Base-by-base conservation (phyloP, 1,140 invertebrate species). In the Artemia franciscana region DNA sequence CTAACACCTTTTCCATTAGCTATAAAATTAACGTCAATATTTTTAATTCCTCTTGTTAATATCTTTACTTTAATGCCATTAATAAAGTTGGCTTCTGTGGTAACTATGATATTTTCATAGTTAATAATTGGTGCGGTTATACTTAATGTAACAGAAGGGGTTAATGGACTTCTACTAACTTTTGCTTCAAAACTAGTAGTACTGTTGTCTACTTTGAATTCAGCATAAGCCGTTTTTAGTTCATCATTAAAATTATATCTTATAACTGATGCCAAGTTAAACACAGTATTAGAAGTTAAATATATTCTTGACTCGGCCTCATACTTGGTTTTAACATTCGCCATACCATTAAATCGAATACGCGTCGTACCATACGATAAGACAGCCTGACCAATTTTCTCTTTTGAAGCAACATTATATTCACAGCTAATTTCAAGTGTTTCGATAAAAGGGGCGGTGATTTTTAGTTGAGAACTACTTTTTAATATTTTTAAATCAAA, bases 101-200 rank as follows among this genome's bases (percentile, higher is more conserved):
- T 21, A 56, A 70, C 25, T 5, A 39, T 26, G 4, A 68, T 58
- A 7, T 64, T 65, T 57, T 68, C 65, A 39, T 66, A 68, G 28
- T 65, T 65, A 5, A 62, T 3, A 25, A 71, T 69, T 5, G 71
- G 70, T 7, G 70, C 68, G 21, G 28, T 63, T 12, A 70, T 9
- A 26, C 65, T 63, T 0, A 67, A n/a, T 18, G 21, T 51, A 18
- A 51, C 39, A 12, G 39, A 51, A 51, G 39, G 39, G 12, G 12
- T 1, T 18, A 51, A 18, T 15, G 39, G 39, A 18, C 21, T 18
- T 15, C 39, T 51, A 15, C 12, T 15, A 26, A 60, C 60, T 15
- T 30, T 62, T 27, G 27, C 58, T n/a, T 62, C 61, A 58, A 51
- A 15, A 51, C 39, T 51, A 2, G 39, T 51, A 51, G 39, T 18